Conservation (phyloP, 2,888 invertebrate species). For the Chymomyza fuscimana region DNA sequence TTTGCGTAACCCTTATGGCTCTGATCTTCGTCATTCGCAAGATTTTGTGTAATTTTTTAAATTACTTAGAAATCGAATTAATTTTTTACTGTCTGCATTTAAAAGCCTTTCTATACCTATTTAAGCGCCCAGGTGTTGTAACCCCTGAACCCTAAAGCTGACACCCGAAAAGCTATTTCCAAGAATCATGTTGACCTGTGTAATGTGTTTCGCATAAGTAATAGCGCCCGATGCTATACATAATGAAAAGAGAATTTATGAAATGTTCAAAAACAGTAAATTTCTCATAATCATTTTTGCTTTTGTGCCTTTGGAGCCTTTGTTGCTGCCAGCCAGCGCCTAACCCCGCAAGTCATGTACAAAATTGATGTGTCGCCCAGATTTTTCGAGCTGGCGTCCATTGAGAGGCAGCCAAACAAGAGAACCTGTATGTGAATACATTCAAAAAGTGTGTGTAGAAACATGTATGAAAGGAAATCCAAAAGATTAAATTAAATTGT, state of each 20-base stretch:
- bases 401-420: conserved; percentile 4
- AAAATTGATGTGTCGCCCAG: conserved; percentile 45
- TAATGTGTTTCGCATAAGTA: neutral
- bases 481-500: conserved; percentile 73
- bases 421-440: neutral
- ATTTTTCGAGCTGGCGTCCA: neutral
- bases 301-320: neutral
- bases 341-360: conserved; percentile 42
- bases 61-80: too few species aligned
- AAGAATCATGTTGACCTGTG: too few species aligned
- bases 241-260: neutral
- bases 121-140: too few species aligned
- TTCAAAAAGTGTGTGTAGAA: neutral
- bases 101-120: too few species aligned
- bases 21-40: too few species aligned
- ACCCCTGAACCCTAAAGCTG: too few species aligned
- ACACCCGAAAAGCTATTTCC: too few species aligned
- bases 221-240: neutral
- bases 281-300: neutral
- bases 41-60: too few species aligned
- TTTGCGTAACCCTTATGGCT: too few species aligned
- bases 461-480: conserved; percentile 53
- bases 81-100: too few species aligned
- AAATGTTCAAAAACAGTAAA: neutral
- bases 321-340: neutral